Percentiles rank a stretch among this genome's conserved stretches.
These are phyloP conservation scores for Sprattus sprattus DNA, from an alignment of 2,113 vertebrate species.

Conservation along the genomic window DNA sequence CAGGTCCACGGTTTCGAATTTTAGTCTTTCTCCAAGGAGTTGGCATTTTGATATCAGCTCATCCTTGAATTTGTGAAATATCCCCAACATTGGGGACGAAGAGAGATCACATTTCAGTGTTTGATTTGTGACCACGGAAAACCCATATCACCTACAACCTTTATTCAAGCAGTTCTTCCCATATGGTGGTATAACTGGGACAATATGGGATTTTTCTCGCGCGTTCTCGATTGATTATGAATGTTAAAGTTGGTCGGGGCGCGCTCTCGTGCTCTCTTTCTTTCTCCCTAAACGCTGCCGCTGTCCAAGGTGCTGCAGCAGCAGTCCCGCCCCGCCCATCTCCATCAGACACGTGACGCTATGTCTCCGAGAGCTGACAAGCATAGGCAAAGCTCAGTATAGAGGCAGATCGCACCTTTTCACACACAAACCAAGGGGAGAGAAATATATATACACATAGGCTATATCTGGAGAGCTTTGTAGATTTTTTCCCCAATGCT, in stretches of 20 bases:
- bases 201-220: neutral
- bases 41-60: neutral
- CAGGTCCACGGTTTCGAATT: neutral
- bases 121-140: neutral
- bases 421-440: slow-evolving; percentile 35
- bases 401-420: slow-evolving; percentile 52
- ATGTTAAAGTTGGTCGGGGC: slow-evolving; percentile 25
- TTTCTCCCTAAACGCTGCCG: slow-evolving; percentile 36
- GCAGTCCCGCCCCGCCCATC: slow-evolving; percentile 67
- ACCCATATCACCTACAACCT: neutral
- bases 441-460: neutral
- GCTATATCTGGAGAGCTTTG: neutral
- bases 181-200: neutral
- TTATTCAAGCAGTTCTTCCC: neutral
- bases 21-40: neutral
- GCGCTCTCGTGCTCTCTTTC: neutral
- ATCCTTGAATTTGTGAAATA: neutral
- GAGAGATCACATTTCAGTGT: neutral
- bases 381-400: slow-evolving; percentile 50
- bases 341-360: slow-evolving; percentile 74
- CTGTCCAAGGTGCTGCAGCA: slow-evolving; percentile 74
- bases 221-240: slow-evolving; percentile 16
- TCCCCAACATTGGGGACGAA: neutral
- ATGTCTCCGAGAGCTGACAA: slow-evolving; percentile 57
- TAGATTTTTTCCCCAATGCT: neutral